Base-by-base conservation (phyloP, 2,888 invertebrate species). In the Minunthozetes semirufus region DNA sequence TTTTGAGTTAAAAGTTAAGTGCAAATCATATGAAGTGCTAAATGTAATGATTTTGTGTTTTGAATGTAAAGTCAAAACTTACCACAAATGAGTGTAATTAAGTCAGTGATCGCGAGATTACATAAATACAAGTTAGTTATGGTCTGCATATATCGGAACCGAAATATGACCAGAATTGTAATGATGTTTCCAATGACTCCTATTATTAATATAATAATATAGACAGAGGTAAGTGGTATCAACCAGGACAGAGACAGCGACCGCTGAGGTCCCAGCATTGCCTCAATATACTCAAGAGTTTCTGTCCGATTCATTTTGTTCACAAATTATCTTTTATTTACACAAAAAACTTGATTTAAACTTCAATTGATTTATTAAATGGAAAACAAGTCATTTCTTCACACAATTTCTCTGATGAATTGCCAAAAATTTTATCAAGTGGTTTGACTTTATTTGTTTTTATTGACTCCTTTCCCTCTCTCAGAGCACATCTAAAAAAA, bases 101-200 rank as follows among this genome's bases (percentile, higher is more conserved):
- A 79, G 75, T 82, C 82, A 6, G 82, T 80, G 42, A 82, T 79
- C 22, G 82, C 82, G 33, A 82, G 77, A 76, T 82, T 82, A 79
- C 82, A 81, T 9, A 82, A 80, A 77, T 82, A 81, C 61, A 81
- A 81, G 76, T 82, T 82, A 46, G 82, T 82, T 9, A 82, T 80
- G 9, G 81, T 81, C 76, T 81, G 79, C 82, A 82, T 82, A 78
- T 82, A 82, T 73, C 80, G 80, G 70, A 81, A 81, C 71, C 80
- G 79, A 29, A 80, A 79, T 48, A 82, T 81, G 59, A 82, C 82
- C 63, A 82, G 77, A 76, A 81, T 82, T 1, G 82, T 76, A 50
- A 74, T 33, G 0, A 71, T 25, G 50, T 82, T 82, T 22, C 82
- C 82, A 38, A 82, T 77, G 9, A 82, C 76, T 0, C 79, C 79